These are phyloP conservation scores for Pecten maximus DNA, from an alignment of 2,888 invertebrate genomes.

Conservation along the genomic window DNA sequence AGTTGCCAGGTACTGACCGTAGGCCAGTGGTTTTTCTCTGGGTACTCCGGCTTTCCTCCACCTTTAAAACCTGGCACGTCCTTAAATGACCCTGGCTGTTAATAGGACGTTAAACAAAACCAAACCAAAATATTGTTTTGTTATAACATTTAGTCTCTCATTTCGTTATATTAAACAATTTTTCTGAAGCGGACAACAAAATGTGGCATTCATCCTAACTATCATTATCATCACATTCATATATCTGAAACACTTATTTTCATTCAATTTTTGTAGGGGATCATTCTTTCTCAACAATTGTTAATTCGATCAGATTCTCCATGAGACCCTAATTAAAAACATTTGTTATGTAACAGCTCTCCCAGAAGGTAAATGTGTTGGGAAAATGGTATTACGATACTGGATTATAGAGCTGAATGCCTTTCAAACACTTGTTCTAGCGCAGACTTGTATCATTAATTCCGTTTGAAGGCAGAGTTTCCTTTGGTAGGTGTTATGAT, in stretches of 20 bases:
- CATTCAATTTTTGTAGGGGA: background rate
- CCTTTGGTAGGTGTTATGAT: constrained; percentile 25
- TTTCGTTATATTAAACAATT: no score
- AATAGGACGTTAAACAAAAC: no score
- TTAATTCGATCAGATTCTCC: background rate
- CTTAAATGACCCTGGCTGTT: no score
- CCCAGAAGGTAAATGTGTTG: background rate
- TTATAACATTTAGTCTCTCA: no score
- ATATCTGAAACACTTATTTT: background rate
- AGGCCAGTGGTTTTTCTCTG: no score
- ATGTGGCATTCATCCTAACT: background rate
- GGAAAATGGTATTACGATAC: background rate
- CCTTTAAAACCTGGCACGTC: no score
- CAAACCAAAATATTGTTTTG: no score
- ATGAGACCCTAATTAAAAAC: background rate
- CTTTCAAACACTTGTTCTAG: background rate
- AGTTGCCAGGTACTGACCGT: no score
- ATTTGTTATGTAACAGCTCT: background rate
- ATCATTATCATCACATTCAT: background rate
- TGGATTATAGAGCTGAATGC: background rate
- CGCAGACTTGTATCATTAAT: constrained; percentile 19
- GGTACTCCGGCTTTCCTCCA: no score
- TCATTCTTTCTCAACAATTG: background rate
- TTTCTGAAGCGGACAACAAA: background rate
- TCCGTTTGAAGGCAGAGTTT: background rate